Evolutionary conservation across 2,797 vertebrate species (phyloP).

Genomic region (Hippopotamyrus pictus): DNA sequence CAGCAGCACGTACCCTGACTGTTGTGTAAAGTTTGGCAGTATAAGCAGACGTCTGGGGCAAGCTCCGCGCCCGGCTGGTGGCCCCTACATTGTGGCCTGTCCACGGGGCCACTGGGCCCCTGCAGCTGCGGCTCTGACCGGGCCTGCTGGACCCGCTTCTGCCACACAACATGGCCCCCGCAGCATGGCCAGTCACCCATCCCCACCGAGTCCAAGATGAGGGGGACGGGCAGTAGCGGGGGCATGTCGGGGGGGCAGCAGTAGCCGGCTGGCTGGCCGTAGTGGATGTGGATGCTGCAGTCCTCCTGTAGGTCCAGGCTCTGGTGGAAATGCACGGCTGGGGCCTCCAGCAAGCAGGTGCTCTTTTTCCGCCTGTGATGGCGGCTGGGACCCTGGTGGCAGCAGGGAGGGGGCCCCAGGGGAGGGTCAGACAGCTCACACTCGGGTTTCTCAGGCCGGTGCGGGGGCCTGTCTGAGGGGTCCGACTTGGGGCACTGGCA

Average conservation of each 20-base stretch:
- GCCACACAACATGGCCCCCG: conserved; percentile 68
- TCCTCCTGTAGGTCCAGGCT: conserved; percentile 64
- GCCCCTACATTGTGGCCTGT: conserved; percentile 50
- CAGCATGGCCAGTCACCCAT: conserved; percentile 62
- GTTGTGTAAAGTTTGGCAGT: conserved; percentile 69
- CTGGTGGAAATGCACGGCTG: conserved; percentile 62
- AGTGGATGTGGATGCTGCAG: conserved; percentile 63
- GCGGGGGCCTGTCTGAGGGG: conserved; percentile 45
- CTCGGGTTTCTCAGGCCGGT: conserved; percentile 51
- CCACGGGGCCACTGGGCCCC: conserved; percentile 52
- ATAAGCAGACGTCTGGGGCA: conserved; percentile 64
- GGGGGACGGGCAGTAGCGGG: conserved; percentile 69
- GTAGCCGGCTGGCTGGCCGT: conserved; percentile 55
- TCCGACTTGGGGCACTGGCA: conserved; percentile 61
- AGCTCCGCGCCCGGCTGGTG: conserved; percentile 52
- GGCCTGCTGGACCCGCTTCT: conserved; percentile 68
- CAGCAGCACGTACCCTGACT: conserved; percentile 75
- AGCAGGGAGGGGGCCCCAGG: conserved; percentile 49
- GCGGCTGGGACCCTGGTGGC: conserved; percentile 58
- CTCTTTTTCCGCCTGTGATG: conserved; percentile 52
- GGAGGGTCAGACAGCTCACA: conserved; percentile 35
- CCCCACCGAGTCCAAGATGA: conserved; percentile 66
- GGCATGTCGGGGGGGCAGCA: conserved; percentile 69
- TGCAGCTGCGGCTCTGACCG: conserved; percentile 63
- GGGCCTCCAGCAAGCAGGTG: conserved; percentile 58